Evolutionary conservation across 2,797 vertebrate genomes (phyloP), one percentile per base, ranked within the genome.

Genomic region (Xiphorhynchus erythropygius): DNA sequence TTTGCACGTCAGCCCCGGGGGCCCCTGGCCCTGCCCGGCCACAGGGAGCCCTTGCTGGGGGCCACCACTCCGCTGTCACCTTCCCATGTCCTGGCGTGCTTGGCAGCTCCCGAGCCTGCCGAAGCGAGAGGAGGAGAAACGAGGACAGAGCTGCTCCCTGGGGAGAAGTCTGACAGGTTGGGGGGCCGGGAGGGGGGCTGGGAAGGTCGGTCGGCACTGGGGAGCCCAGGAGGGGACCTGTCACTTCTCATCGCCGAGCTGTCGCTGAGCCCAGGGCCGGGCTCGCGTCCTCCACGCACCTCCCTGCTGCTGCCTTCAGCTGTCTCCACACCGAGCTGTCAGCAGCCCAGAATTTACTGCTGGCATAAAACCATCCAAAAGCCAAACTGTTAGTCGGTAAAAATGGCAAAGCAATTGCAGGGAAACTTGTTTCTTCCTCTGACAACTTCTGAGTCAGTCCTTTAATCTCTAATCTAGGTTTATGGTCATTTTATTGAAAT

Each of bases 401-500:
- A 89, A 95, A 77, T 23, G 63, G 89, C 50, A 32, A 73, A 52
- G 80, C 39, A 23, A 53, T 62, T 56, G 73, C 60, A 52, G 64
- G 68, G 52, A 12, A 89, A 59, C 90, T 91, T 37, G 91, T 80
- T 95, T 76, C 84, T 95, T 64, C 57, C 63, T 84, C 92, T 94
- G 95, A 94, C 94, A 69, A 91, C 53, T 92, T 79, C 74, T 77
- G 92, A 90, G 78, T 84, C 85, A 84, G 94, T 92, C 74, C 86
- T 96, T 95, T 93, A 95, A 93, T 95, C 93, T 94, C 92, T 84
- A 79, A 93, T 93, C 73, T 84, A 64, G 74, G 85, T 97, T 97
- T 97, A 96, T 55, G 89, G 95, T 96, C 87, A 93, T 88, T 83
- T 93, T 84, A 96, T 94, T 94, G 96, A 91, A 93, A 95, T 55